phyloP scores from a whole-genome alignment of 2,888 invertebrate genomes.

The Eueremaeus valkanovi region DNA sequence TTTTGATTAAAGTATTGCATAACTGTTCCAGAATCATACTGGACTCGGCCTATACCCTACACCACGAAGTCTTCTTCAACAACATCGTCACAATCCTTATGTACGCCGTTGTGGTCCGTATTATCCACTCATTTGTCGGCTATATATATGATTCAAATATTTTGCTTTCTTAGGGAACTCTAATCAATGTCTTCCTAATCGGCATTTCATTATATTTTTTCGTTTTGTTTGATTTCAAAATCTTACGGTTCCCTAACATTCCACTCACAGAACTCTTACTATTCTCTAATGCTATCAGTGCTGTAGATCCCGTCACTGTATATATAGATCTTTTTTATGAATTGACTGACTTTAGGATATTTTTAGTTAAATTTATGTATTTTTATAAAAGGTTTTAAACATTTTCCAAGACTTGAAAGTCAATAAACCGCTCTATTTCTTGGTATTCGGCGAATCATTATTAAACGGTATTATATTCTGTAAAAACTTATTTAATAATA shows the following conservation, averaged over 20 bases:
- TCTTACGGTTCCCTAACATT: conserved; percentile 44
- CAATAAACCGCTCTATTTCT: conserved; percentile 59
- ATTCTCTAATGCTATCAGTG: conserved; percentile 58
- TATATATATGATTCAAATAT: neutral
- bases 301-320: conserved; percentile 60
- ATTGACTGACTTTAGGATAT: no score
- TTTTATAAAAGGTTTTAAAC: conserved; percentile 54
- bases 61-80: conserved; percentile 57
- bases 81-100: conserved; percentile 58
- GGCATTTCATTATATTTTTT: conserved; percentile 47
- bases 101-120: conserved; percentile 58
- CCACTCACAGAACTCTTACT: conserved; percentile 51
- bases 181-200: conserved; percentile 39
- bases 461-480: conserved; percentile 55
- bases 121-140: neutral
- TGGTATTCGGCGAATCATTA: conserved; percentile 60
- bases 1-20: no score
- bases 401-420: conserved; percentile 59
- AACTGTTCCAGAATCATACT: conserved; percentile 55
- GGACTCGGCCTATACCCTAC: conserved; percentile 58
- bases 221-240: conserved; percentile 44
- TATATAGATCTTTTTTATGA: conserved; percentile 49
- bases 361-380: neutral
- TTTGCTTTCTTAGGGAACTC: conserved; percentile 35
- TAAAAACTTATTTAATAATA: neutral